Conservation (phyloP, 1,140 invertebrate genomes). For the Zaprionus lachaisei region DNA sequence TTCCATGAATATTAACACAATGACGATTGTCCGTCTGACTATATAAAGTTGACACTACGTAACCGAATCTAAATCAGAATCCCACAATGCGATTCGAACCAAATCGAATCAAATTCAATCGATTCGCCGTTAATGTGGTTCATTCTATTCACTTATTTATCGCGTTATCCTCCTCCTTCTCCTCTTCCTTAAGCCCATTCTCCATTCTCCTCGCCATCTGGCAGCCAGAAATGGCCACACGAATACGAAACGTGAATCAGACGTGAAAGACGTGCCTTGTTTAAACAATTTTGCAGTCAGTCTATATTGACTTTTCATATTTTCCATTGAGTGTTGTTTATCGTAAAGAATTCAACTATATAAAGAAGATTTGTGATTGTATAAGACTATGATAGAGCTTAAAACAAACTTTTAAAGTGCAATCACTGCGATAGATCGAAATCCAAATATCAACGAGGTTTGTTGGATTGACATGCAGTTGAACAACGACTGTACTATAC, state of each 20-base stretch:
- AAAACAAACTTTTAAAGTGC: neutral
- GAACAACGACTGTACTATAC: neutral
- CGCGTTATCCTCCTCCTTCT: conserved; percentile 2
- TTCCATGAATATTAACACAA: conserved; percentile 5
- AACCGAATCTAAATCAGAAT: conserved; percentile 10
- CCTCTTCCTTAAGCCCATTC: neutral
- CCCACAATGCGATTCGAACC: neutral
- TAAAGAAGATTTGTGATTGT: neutral
- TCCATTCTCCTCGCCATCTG: neutral
- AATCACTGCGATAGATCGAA: neutral
- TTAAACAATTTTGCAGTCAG: conserved; percentile 10
- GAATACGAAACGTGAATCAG: conserved; percentile 15
- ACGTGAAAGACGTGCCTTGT: conserved; percentile 27
- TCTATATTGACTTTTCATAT: conserved; percentile 8
- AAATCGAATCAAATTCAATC: neutral
- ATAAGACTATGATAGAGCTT: neutral
- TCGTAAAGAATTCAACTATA: neutral
- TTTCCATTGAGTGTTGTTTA: neutral
- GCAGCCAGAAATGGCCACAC: conserved; percentile 26
- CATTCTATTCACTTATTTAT: conserved; percentile 22
- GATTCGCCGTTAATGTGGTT: conserved; percentile 26
- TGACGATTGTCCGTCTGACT: conserved; percentile 6
- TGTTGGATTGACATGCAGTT: neutral
- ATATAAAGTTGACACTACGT: conserved; percentile 26
- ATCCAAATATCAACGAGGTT: neutral